Percentiles rank a stretch among this genome's conserved stretches.
Conservation (phyloP, 2,113 vertebrate genomes). For the Plecotus auritus region DNA sequence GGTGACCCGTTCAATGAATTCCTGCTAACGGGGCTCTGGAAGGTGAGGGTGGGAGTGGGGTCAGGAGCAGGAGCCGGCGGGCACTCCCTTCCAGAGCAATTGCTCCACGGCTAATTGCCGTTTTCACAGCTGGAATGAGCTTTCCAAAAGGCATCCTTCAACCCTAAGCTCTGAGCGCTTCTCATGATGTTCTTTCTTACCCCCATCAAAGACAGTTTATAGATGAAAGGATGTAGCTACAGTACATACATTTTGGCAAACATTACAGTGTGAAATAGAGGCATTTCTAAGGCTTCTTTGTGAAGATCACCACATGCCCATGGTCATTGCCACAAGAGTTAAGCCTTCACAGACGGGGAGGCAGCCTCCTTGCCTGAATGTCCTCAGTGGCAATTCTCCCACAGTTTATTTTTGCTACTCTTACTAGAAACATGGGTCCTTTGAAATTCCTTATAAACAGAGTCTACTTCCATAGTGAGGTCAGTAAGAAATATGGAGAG, state of each 20-base stretch:
- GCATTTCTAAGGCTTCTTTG: constrained; percentile 58
- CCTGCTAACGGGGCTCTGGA: background rate
- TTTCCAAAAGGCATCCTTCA: constrained; percentile 63
- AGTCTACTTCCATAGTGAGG: constrained; percentile 18
- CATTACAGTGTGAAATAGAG: constrained; percentile 61
- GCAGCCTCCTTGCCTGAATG: constrained; percentile 35
- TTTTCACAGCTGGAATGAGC: constrained; percentile 66
- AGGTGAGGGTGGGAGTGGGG: constrained; percentile 23
- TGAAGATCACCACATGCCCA: constrained; percentile 51
- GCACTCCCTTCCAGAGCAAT: constrained; percentile 15
- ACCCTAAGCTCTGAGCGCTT: constrained; percentile 40
- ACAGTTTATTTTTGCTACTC: constrained; percentile 54
- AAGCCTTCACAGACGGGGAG: constrained; percentile 39
- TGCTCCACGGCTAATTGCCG: constrained; percentile 62
- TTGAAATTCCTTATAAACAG: constrained; percentile 62
- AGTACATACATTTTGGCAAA: constrained; percentile 62
- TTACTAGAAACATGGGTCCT: constrained; percentile 59
- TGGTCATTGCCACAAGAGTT: constrained; percentile 39
- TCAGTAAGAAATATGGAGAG: constrained; percentile 58
- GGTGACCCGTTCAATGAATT: background rate
- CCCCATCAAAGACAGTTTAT: constrained; percentile 68
- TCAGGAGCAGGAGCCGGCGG: constrained; percentile 6
- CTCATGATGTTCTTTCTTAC: constrained; percentile 57
- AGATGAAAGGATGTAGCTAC: constrained; percentile 68
- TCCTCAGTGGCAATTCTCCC: constrained; percentile 50